Percentiles rank a stretch among this genome's conserved stretches.
phyloP scores from a whole-genome alignment of 2,797 vertebrate species.

The Enteromius fasciolatus region DNA sequence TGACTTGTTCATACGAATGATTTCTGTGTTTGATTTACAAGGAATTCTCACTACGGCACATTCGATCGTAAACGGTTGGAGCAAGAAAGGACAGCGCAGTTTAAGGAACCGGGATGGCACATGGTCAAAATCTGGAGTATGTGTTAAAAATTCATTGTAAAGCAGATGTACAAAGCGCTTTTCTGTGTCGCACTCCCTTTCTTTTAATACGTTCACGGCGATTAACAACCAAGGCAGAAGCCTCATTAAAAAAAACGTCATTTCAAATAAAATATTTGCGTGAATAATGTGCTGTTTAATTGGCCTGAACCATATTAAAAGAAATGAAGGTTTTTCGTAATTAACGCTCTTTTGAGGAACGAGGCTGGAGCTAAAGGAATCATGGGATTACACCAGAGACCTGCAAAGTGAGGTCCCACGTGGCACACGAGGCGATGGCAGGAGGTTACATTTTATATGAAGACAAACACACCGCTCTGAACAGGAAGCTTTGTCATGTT shows the following conservation, averaged over 20 bases:
- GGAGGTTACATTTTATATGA: conserved; percentile 52
- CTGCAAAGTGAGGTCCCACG: conserved; percentile 46
- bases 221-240: conserved; percentile 51
- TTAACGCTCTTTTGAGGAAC: conserved; percentile 57
- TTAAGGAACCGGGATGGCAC: conserved; percentile 28
- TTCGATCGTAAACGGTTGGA: not conserved
- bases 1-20: not conserved
- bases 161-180: conserved; percentile 50
- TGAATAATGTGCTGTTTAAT: conserved; percentile 61
- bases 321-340: conserved; percentile 60
- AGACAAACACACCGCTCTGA: conserved; percentile 44
- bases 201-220: conserved; percentile 36
- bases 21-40: conserved; percentile 30
- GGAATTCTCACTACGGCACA: not conserved
- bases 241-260: conserved; percentile 56
- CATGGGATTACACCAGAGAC: conserved; percentile 58
- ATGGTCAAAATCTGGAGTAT: conserved; percentile 50
- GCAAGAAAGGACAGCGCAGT: not conserved
- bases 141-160: conserved; percentile 64
- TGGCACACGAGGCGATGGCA: conserved; percentile 33
- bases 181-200: conserved; percentile 17
- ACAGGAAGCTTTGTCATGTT: conserved; percentile 40
- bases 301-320: conserved; percentile 58
- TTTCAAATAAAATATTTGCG: conserved; percentile 65
- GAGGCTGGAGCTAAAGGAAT: conserved; percentile 22